Percentiles rank a stretch among this genome's conserved stretches.
Evolutionary conservation across 2,888 invertebrate species (phyloP).

Genomic region (Lasioglossum oenotherae): DNA sequence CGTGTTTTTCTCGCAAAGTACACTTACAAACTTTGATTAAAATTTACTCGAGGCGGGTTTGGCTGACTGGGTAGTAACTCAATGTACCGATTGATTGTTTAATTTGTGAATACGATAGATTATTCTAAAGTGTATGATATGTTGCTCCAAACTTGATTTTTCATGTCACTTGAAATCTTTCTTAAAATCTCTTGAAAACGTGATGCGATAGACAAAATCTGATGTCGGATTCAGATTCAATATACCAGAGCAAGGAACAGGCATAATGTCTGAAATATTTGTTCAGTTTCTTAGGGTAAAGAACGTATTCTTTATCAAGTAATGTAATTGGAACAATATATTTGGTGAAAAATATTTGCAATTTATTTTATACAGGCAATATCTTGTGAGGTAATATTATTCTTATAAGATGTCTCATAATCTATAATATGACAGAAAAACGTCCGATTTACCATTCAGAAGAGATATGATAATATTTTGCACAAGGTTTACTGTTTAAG

Average conservation of each 20-base stretch:
- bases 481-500: not conserved
- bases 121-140: not conserved
- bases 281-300: not conserved
- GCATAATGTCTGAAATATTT: not conserved
- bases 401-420: slow-evolving; percentile 19
- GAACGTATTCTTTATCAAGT: not conserved
- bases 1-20: not conserved
- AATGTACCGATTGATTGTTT: not conserved
- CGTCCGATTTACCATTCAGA: not conserved
- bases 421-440: not conserved
- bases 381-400: slow-evolving; percentile 28
- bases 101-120: not conserved
- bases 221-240: not conserved
- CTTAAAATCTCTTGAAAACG: not conserved
- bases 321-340: not conserved
- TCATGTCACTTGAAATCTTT: not conserved
- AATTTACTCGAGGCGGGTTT: not conserved
- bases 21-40: not conserved
- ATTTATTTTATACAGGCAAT: slow-evolving; percentile 50
- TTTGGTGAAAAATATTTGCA: slow-evolving; percentile 33
- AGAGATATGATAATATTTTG: not conserved
- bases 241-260: not conserved
- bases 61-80: not conserved
- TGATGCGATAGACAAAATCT: not conserved
- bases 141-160: not conserved